Percentiles rank a stretch among this genome's conserved stretches.
phyloP scores from a whole-genome alignment of 2,797 vertebrate genomes.

The Alauda arvensis region DNA sequence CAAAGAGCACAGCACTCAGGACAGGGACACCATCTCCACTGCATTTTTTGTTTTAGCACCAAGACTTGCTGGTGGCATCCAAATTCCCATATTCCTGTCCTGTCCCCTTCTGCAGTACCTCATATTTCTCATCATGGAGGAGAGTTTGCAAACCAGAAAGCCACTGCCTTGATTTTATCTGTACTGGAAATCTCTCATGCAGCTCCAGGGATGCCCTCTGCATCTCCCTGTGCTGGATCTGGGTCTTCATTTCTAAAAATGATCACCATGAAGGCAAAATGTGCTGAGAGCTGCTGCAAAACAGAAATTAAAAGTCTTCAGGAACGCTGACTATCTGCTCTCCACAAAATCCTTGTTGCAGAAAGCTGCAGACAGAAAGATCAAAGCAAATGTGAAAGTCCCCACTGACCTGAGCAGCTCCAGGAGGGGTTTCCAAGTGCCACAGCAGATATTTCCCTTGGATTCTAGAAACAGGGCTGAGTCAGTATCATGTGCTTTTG shows the following conservation, averaged over 20 bases:
- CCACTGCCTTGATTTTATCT: not conserved
- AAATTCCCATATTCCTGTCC: not conserved
- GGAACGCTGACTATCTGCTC: not conserved
- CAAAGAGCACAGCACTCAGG: not conserved
- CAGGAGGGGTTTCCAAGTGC: not conserved
- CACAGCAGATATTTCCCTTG: not conserved
- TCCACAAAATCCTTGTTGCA: not conserved
- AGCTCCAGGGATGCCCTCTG: not conserved
- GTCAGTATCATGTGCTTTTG: conserved; percentile 1
- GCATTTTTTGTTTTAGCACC: not conserved
- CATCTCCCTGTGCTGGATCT: not conserved
- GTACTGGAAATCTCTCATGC: not conserved
- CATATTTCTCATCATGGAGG: not conserved
- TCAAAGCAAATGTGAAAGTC: conserved; percentile 18
- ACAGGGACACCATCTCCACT: not conserved
- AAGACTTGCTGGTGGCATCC: not conserved
- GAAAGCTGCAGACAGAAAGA: conserved; percentile 6
- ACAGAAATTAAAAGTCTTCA: not conserved
- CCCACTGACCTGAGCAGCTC: not conserved
- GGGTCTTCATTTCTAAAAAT: not conserved
- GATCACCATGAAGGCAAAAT: not conserved
- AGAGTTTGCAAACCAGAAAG: not conserved
- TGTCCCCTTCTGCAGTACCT: not conserved
- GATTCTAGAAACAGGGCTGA: not conserved
- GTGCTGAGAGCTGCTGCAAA: not conserved